Evolutionary conservation across 2,797 vertebrate species (phyloP).

Genomic region (Pangasius krempfi): DNA sequence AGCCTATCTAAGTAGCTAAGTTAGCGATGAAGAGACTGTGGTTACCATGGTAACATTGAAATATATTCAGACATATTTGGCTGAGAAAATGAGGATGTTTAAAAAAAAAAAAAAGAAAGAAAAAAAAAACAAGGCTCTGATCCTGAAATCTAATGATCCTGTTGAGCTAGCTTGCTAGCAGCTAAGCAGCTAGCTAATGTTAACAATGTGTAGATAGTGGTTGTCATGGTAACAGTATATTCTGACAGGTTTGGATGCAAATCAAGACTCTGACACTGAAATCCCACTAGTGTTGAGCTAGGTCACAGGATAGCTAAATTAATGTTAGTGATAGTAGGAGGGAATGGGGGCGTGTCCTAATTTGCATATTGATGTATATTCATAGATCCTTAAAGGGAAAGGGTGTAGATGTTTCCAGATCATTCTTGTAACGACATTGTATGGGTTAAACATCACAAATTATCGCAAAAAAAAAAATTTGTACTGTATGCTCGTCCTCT

Average conservation of each 20-base stretch:
- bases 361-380: background rate
- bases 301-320: background rate
- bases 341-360: background rate
- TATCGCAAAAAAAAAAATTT: background rate
- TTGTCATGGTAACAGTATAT: background rate
- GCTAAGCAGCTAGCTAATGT: background rate
- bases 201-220: background rate
- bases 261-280: background rate
- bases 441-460: background rate
- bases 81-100: background rate
- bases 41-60: background rate
- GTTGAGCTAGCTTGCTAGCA: background rate
- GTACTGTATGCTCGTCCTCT: too few species aligned
- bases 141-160: background rate
- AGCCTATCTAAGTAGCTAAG: background rate
- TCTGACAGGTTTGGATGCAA: background rate
- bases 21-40: too few species aligned
- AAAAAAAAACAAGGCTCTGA: background rate
- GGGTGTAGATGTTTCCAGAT: background rate
- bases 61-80: background rate
- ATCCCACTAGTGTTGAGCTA: background rate
- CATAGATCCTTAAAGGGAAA: background rate
- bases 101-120: background rate
- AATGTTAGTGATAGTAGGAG: too few species aligned
- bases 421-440: background rate